Base-by-base conservation (phyloP, 2,888 invertebrate genomes). In the Cerastis rubricosa region DNA sequence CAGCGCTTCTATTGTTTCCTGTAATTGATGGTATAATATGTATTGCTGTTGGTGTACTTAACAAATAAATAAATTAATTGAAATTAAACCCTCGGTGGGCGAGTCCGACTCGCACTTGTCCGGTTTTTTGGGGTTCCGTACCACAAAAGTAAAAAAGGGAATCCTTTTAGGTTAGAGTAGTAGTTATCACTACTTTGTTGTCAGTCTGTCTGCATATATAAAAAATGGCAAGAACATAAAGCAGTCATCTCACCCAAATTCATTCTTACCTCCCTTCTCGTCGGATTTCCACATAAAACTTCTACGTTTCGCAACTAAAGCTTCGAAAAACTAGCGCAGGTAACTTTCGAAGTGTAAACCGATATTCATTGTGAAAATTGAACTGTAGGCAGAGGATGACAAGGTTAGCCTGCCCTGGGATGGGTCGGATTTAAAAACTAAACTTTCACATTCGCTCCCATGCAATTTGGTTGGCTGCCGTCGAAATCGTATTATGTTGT, bases 371-470 rank as follows among this genome's bases (percentile, higher is more conserved):
- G 45, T 59, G 22, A 68, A 78, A 78, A 82, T 76, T 45, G 64
- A 66, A 76, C n/a, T 7, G 77, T n/a, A 47, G 54, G 59, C 59
- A 40, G 14, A 59, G 76, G 59, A 76, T 82, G 54, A 80, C 77
- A 59, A 69, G 43, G 69, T 82, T 80, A 82, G 43, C 14, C 19
- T 12, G 45, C 14, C 61, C 40, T 54, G 17, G 68, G 64, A 81
- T 65, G n/a, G 74, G 61, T 61, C 40, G 64, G 76, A 51, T 59
- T 82, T 59, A 82, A 78, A 79, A 80, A 80, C 14, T 65, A 68
- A 80, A 40, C 45, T 76, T 66, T 59, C 68, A 54, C 59, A 47
- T 69, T 17, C 51, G 57, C 43, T 69, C 59, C 64, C 45, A n/a
- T 75, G 68, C 49, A 76, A 76, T 61, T 80, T 59, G 29, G 51